Base-by-base conservation (phyloP, 2,888 invertebrate species). In the Barypeithes pellucidus region DNA sequence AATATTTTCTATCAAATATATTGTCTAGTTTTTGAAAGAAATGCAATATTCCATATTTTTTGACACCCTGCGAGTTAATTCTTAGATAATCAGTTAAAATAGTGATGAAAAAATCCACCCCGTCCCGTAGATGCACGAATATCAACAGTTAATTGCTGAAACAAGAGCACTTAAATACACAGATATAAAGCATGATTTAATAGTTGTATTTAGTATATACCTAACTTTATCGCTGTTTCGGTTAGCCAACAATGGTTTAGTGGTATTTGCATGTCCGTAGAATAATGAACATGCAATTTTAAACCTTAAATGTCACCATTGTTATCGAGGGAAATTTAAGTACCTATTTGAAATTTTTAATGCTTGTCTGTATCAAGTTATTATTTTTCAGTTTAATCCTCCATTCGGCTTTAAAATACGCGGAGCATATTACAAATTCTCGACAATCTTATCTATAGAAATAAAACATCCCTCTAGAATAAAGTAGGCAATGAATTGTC, bases 201-300 rank as follows among this genome's bases (percentile, higher is more conserved):
- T 16, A 61, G 43, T 45, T 41, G 22, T 43, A 43, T 60, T 60
- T 60, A 61, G 22, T 43, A 43, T 60, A 43, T 60, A 61, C 9
- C n/a, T 9, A 45, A 61, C 45, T 61, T 61, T 61, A 61, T 45
- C 45, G 16, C n/a, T 45, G 45, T 45, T 61, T 61, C 16, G 54
- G 61, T 61, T 11, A 43, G 16, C 45, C 61, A 16, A 61, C 61
- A 61, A 45, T 61, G 45, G 60, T 41, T 60, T 41, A 39, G 43
- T 39, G 59, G 41, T 60, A 60, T 60, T 41, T 60, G 16, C 16
- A 33, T 29, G 41, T 45, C 24, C 33, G 16, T 43, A 33, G 14
- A 57, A 59, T 67, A 59, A 57, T 18, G 57, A 59, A n/a, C 16
- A 33, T 20, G 59, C 29, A 47, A 57, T 57, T 29, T 57, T 59